A percentile compares a stretch with the other conserved stretches of the same genome.
Conservation (phyloP, 1,140 invertebrate genomes). For the Drosophila bifasciata region DNA sequence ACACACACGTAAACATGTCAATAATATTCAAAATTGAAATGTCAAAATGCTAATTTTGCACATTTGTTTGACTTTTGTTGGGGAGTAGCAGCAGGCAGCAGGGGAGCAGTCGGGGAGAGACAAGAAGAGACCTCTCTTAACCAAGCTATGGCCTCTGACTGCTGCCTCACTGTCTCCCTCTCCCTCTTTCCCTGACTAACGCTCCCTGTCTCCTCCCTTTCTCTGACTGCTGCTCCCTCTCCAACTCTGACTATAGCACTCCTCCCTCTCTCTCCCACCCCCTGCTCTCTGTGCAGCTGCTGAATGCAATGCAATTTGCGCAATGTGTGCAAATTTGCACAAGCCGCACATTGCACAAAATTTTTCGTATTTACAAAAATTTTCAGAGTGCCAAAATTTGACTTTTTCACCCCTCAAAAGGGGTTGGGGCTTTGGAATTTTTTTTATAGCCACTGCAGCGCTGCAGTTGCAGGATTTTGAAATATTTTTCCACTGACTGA, state of each 20-base stretch:
- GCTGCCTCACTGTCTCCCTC: too few relatives aligned
- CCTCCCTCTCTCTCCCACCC: neutral
- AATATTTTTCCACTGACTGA: slow-evolving; percentile 60
- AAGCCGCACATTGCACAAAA: slow-evolving; percentile 60
- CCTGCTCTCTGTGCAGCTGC: neutral
- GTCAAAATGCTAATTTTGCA: slow-evolving; percentile 80
- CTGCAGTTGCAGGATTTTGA: slow-evolving; percentile 22
- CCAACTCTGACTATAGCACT: neutral
- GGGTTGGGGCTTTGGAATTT: slow-evolving; percentile 15
- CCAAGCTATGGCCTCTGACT: too few relatives aligned
- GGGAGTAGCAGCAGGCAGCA: neutral
- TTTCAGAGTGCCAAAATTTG: slow-evolving; percentile 37
- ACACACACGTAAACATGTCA: slow-evolving; percentile 61
- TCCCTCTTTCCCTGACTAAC: neutral
- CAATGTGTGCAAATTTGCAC: slow-evolving; percentile 74
- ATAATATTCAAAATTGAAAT: slow-evolving; percentile 82
- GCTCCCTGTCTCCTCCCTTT: too few relatives aligned
- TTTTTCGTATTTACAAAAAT: slow-evolving; percentile 25
- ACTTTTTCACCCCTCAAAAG: slow-evolving; percentile 29
- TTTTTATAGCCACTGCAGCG: slow-evolving; percentile 1
- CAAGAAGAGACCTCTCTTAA: too few relatives aligned
- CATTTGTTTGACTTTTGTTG: slow-evolving; percentile 68
- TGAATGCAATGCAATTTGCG: slow-evolving; percentile 68
- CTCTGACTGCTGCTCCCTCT: neutral
- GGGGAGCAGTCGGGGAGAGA: too few relatives aligned